Conservation (phyloP, 2,888 invertebrate species). For the Brachyptera putata region DNA sequence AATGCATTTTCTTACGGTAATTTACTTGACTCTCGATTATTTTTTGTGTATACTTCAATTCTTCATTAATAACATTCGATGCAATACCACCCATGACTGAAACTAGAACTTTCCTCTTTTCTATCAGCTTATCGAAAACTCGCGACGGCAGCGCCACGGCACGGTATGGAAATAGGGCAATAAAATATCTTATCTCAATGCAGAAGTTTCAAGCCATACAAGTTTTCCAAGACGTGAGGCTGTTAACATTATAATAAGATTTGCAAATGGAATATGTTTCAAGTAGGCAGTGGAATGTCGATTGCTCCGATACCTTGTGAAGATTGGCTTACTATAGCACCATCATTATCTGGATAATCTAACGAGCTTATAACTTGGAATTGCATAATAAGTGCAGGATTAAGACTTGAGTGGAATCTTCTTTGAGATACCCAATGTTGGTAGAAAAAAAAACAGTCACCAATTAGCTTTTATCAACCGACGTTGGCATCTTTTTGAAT, state of each 20-base stretch:
- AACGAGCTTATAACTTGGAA: not conserved
- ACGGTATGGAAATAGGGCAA: constrained; percentile 2
- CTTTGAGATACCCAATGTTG: too few species aligned
- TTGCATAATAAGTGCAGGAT: not conserved
- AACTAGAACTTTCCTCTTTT: too few species aligned
- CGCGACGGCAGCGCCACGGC: not conserved
- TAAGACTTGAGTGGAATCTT: too few species aligned
- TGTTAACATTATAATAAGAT: constrained; percentile 4
- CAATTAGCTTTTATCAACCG: too few species aligned
- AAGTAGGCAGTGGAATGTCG: not conserved
- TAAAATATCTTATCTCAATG: constrained; percentile 14
- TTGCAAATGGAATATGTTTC: not conserved
- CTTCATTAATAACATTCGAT: too few species aligned
- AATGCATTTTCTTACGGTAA: too few species aligned
- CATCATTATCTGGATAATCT: not conserved
- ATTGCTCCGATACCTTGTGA: not conserved
- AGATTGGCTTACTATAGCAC: not conserved
- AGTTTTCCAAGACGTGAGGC: constrained; percentile 4
- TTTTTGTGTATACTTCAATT: too few species aligned
- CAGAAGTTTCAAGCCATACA: constrained; percentile 1
- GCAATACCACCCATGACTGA: too few species aligned
- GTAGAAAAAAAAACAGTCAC: too few species aligned
- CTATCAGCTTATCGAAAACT: constrained; percentile 3
- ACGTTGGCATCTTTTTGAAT: too few species aligned
- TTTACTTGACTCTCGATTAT: too few species aligned